Evolutionary conservation across 2,113 vertebrate genomes (phyloP).

Genomic region (Corydoras sp.): DNA sequence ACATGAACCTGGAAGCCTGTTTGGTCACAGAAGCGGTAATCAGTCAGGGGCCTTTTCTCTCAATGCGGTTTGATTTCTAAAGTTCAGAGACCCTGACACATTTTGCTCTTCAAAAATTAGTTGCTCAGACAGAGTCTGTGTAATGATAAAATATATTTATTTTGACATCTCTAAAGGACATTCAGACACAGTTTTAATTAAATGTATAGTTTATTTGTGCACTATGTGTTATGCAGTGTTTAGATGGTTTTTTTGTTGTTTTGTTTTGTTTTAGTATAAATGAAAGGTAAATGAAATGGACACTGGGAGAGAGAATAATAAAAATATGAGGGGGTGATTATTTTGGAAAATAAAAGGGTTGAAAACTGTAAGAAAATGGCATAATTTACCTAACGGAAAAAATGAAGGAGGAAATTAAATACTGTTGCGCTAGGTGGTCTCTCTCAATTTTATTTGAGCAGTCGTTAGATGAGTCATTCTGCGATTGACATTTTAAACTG

Average conservation of each 20-base stretch:
- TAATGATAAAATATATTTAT: background rate
- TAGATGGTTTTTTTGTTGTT: no score
- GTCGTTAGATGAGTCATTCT: constrained; percentile 44
- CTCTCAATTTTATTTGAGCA: background rate
- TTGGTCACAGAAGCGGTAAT: background rate
- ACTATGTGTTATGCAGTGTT: no score
- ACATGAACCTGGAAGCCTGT: background rate
- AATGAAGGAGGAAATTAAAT: constrained; percentile 31
- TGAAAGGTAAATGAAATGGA: no score
- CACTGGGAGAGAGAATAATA: constrained; percentile 16
- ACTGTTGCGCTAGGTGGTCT: background rate
- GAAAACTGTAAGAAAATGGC: constrained; percentile 10
- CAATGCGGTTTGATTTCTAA: constrained; percentile 5
- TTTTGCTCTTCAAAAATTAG: background rate
- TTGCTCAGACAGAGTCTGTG: background rate
- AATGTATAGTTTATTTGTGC: no score
- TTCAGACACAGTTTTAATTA: background rate
- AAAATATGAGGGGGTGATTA: background rate
- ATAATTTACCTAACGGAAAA: constrained; percentile 26
- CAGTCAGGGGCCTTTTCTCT: constrained; percentile 1
- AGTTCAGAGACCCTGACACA: background rate
- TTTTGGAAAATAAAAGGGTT: constrained; percentile 36
- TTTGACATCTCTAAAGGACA: no score
- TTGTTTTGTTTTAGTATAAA: no score
- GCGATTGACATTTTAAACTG: constrained; percentile 41